Base-by-base conservation (phyloP, 2,113 vertebrate genomes). In the Tychaedon coryphoeus region DNA sequence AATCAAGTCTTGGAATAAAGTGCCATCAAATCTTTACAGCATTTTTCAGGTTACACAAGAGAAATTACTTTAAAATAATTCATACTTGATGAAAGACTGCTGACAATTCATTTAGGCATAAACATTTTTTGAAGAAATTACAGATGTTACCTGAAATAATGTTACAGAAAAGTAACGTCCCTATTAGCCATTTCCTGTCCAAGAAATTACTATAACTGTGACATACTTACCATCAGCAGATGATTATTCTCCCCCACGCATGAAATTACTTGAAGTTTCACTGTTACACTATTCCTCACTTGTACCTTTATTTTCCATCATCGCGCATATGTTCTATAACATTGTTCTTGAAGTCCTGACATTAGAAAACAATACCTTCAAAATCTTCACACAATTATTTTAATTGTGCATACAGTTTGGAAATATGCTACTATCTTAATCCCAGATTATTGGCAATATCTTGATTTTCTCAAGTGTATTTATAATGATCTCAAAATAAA, bases 111-210 rank as follows among this genome's bases (percentile, higher is more conserved):
- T 79, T 58, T 75, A 75, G 17, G 25, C 29, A 75, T 43, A 70
- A 48, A 17, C 0, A 0, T 3, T 15, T 40, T 61, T 50, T 19
- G 0, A 75, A 78, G 19, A 66, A 71, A 71, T 54, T 45, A 50
- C 12, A 47, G 10, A 31, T 23, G 19, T 18, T 64, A 45, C 6
- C 8, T 71, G 9, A 79, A 75, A 8, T 33, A 71, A 62, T 31
- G 5, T 56, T 58, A 53, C 33, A 75, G 38, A 71, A 83, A 78
- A 91, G 1, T 19, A 42, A 71, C 17, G 9, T 19, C 48, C 23
- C 31, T 34, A 42, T 2, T 56, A 69, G 15, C 5, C 6, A 26
- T 62, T 87, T 80, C 42, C 25, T 40, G 33, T 12, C 9, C 28
- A 83, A 57, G 13, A 75, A 75, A 79, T 74, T 24, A 66, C 65